Conservation (phyloP, 2,888 invertebrate genomes). For the Meta bourneti region DNA sequence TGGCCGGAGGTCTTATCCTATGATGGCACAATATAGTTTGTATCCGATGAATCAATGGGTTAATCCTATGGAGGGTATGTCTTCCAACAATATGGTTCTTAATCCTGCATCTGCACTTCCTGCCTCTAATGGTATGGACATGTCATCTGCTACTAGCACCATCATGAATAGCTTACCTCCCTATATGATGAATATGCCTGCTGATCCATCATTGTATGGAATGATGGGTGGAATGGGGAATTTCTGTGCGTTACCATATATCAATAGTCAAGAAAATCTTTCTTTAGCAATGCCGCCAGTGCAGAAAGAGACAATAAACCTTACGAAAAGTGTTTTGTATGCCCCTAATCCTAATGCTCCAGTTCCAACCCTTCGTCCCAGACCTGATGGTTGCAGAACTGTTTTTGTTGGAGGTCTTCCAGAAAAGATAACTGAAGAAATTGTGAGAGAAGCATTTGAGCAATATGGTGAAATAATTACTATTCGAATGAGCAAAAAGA, state of each 20-base stretch:
- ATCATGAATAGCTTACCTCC: too few relatives aligned
- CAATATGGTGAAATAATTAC: constrained; percentile 94
- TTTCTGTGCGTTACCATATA: constrained; percentile 80
- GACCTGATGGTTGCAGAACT: constrained; percentile 95
- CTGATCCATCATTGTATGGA: constrained; percentile 78
- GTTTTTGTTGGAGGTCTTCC: constrained; percentile 96
- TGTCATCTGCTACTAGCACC: too few relatives aligned
- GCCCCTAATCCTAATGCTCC: constrained; percentile 93
- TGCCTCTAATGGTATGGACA: constrained; percentile 37
- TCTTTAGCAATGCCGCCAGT: constrained; percentile 60
- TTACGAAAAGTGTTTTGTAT: constrained; percentile 91
- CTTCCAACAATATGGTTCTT: not conserved
- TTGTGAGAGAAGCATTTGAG: constrained; percentile 94
- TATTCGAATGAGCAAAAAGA: constrained; percentile 94
- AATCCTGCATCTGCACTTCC: not conserved
- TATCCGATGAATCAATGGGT: not conserved
- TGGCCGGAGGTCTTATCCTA: constrained; percentile 1
- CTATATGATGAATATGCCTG: not conserved
- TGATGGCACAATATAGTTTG: constrained; percentile 40
- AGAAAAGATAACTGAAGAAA: constrained; percentile 92
- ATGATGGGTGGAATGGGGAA: constrained; percentile 77
- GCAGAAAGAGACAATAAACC: constrained; percentile 85
- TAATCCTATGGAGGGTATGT: too few relatives aligned
- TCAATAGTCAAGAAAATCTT: not conserved
- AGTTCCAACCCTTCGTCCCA: constrained; percentile 89